phyloP scores from a whole-genome alignment of 1,140 invertebrate genomes.

The Apis laboriosa region DNA sequence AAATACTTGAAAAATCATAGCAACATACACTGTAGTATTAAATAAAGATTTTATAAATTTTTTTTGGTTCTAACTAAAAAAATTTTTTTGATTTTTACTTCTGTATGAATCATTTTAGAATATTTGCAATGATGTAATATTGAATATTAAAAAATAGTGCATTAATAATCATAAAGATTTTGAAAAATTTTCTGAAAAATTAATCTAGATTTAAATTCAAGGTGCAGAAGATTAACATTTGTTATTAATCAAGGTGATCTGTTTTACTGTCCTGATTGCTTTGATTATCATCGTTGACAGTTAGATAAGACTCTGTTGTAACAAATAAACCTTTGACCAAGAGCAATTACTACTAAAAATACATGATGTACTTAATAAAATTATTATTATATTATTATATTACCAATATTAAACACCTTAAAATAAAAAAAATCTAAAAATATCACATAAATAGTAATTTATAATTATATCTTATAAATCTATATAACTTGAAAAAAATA shows the following conservation, averaged over 20 bases:
- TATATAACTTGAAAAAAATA: neutral
- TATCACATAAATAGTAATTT: neutral
- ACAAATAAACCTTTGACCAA: no score
- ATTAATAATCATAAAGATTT: no score
- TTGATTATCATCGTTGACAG: neutral
- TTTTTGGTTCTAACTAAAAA: no score
- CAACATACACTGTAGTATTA: no score
- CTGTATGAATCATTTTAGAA: no score
- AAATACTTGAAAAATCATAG: no score
- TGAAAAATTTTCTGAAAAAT: neutral
- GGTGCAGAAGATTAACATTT: neutral
- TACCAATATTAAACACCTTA: neutral
- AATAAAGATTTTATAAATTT: no score
- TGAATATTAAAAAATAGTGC: no score
- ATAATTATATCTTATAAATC: neutral
- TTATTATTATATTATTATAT: neutral
- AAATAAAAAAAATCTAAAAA: neutral
- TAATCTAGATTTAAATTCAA: neutral
- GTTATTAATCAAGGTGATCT: neutral
- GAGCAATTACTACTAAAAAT: slow-evolving; percentile 6
- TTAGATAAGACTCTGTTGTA: slow-evolving; percentile 1
- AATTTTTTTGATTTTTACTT: no score
- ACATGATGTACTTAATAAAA: neutral
- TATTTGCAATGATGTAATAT: no score
- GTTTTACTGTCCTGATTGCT: neutral